Base-by-base conservation (phyloP, 1,140 invertebrate genomes). In the Bombus consobrinus region DNA sequence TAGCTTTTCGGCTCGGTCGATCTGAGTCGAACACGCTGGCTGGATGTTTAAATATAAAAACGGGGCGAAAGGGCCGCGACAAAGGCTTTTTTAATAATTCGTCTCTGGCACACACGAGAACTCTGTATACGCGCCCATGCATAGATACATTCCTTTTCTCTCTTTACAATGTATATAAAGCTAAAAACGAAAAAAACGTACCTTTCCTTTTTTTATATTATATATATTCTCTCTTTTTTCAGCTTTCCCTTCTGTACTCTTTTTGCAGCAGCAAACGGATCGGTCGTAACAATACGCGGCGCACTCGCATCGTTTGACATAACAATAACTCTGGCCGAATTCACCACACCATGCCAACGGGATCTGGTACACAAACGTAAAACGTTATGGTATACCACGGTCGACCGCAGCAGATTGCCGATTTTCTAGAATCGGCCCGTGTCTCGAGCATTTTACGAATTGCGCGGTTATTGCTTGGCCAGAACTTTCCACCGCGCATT, bases 31-130 rank as follows among this genome's bases (percentile, higher is more conserved):
- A 57, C 32, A 13, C 15, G 12, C 47, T 28, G 34, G 15, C 37
- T 64, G 32, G 22, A 39, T 43, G 81, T 53, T 76, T 53, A 76
- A 83, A 76, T 59, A 74, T 41, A 73, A 81, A 62, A 73, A 34
- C 37, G 8, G 39, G 53, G 22, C 37, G 47, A 62, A 81, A 74
- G 32, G 53, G 37, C 71, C 22, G 53, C 22, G 47, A 81, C 79
- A 81, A 81, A 81, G 69, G 53, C 37, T 72, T 59, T 72, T 81
- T 81, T 72, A 81, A 81, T 81, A 81, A 81, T 81, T 81, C 47
- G 68, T 22, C 47, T 72, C 15, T 28, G 25, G 10, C 78, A 47
- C 13, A 68, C 22, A 12, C 37, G 64, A 22, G 68, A 39, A 34
- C 13, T 53, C 18, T 53, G 47, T 53, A 22, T 22, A 53, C 18